Evolutionary conservation across 1,140 invertebrate species (phyloP).

Genomic region (Lysiphlebus fabarum): DNA sequence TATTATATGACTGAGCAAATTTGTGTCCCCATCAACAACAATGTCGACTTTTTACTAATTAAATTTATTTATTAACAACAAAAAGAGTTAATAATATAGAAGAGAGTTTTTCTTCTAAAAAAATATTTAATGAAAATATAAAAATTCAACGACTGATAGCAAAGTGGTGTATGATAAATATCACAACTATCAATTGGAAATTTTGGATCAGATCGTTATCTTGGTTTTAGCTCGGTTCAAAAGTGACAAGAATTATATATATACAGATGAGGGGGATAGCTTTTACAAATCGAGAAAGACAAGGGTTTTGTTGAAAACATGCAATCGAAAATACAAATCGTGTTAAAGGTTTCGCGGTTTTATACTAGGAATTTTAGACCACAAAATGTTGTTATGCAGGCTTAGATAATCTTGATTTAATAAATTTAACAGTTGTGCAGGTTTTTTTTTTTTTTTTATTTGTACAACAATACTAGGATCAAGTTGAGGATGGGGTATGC

Average conservation of each 20-base stretch:
- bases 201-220: slow-evolving; percentile 37
- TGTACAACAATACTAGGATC: slow-evolving; percentile 10
- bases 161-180: slow-evolving; percentile 28
- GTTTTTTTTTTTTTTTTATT: background rate
- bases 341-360: slow-evolving; percentile 37
- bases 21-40: too few relatives aligned
- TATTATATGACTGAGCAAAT: too few relatives aligned
- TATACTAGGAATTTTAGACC: slow-evolving; percentile 46
- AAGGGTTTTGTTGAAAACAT: background rate
- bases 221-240: background rate
- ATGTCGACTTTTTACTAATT: too few relatives aligned
- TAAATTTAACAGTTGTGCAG: slow-evolving; percentile 56
- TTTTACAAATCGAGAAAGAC: slow-evolving; percentile 1
- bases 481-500: slow-evolving; percentile 27
- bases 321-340: slow-evolving; percentile 9
- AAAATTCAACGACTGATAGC: too few relatives aligned
- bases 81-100: too few relatives aligned
- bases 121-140: too few relatives aligned
- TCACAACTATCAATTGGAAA: slow-evolving; percentile 36
- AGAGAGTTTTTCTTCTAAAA: too few relatives aligned
- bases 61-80: too few relatives aligned
- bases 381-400: slow-evolving; percentile 46
- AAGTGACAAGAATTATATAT: slow-evolving; percentile 15
- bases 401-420: slow-evolving; percentile 58
- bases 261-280: slow-evolving; percentile 15